Evolutionary conservation across 2,113 vertebrate species (phyloP).

Genomic region (Cinclus mexicanus): DNA sequence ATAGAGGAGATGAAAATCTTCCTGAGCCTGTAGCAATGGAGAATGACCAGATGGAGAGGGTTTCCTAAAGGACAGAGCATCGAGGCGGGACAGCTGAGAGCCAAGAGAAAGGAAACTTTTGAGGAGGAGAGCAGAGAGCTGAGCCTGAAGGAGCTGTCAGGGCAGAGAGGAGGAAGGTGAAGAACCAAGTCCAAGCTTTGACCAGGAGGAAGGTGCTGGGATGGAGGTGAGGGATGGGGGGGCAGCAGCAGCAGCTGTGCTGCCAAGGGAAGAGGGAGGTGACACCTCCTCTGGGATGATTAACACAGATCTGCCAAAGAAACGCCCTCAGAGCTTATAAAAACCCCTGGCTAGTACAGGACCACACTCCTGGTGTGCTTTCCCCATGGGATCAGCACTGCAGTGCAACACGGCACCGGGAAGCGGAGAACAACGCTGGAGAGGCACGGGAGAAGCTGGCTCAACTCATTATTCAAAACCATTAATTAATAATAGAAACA

Average conservation of each 20-base stretch:
- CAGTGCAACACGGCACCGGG: not conserved
- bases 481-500: not conserved
- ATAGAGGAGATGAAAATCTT: not conserved
- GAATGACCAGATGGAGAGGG: not conserved
- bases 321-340: not conserved
- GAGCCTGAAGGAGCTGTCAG: not conserved
- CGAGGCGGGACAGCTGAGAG: not conserved
- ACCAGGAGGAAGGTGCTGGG: not conserved
- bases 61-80: not conserved
- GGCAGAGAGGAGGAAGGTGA: not conserved
- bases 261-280: not conserved
- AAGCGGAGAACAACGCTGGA: accelerated
- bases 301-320: not conserved
- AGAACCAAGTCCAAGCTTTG: not conserved
- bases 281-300: not conserved
- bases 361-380: not conserved
- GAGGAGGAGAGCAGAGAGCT: not conserved
- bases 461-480: not conserved
- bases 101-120: not conserved
- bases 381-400: accelerated
- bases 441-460: not conserved
- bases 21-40: not conserved
- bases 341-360: not conserved
- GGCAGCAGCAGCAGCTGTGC: not conserved
- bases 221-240: not conserved